Evolutionary conservation across 2,113 vertebrate genomes (phyloP).

Genomic region (Malaclemys terrapin): DNA sequence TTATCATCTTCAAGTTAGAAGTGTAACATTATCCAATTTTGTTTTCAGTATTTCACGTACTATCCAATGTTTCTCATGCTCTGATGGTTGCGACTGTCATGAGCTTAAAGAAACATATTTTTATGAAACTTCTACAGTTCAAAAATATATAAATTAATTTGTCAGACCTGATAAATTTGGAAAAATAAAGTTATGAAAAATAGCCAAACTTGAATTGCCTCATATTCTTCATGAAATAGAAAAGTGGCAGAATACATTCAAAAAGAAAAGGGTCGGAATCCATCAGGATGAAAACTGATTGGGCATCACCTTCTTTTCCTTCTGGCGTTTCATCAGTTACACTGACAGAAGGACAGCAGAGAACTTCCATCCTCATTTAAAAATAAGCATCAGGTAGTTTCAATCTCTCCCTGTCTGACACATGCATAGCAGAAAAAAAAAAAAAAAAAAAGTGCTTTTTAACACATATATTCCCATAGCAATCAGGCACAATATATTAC

Average conservation of each 20-base stretch:
- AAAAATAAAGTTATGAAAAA: not conserved
- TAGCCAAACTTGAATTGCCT: not conserved
- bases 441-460: not conserved
- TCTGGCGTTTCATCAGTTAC: not conserved
- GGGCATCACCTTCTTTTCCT: not conserved
- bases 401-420: not conserved
- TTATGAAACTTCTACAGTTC: not conserved
- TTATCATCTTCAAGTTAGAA: not conserved
- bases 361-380: conserved; percentile 32
- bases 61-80: not conserved
- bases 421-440: conserved; percentile 11
- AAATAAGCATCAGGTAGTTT: conserved; percentile 33
- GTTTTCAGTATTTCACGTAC: not conserved
- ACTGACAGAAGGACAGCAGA: not conserved
- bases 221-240: conserved; percentile 8
- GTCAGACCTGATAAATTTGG: not conserved
- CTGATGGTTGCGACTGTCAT: not conserved
- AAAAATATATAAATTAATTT: not conserved
- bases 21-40: no score
- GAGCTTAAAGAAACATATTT: not conserved
- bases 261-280: not conserved
- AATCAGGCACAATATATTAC: not conserved
- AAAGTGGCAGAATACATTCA: not conserved
- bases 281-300: conserved; percentile 12
- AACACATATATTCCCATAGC: not conserved